Conservation (phyloP, 2,797 vertebrate genomes). For the Synanceia verrucosa region DNA sequence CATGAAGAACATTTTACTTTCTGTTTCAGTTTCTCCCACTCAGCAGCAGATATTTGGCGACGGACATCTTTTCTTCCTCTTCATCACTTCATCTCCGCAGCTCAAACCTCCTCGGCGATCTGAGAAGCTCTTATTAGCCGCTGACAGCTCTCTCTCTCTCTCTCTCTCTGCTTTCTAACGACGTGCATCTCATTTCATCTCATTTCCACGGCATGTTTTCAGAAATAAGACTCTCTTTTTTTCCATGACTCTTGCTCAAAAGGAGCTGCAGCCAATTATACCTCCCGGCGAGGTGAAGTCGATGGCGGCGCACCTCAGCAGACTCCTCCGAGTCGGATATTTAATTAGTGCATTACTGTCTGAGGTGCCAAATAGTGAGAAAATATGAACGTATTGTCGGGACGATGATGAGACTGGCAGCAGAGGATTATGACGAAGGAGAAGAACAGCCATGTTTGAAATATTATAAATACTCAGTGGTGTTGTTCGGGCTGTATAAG, state of each 20-base stretch:
- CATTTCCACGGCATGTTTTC: constrained; percentile 24
- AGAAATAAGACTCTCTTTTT: constrained; percentile 24
- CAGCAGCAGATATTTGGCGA: background rate
- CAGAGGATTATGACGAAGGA: background rate
- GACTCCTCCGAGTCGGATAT: background rate
- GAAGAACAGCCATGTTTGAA: background rate
- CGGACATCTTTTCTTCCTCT: background rate
- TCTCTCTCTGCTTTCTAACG: background rate
- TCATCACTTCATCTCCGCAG: constrained; percentile 3
- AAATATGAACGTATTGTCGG: background rate
- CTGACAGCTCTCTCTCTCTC: constrained; percentile 13
- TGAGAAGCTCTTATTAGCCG: constrained; percentile 9
- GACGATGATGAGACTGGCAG: background rate
- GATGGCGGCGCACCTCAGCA: background rate
- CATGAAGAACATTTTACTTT: background rate
- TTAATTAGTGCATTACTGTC: constrained; percentile 19
- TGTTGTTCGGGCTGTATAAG: background rate
- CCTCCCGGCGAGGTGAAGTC: constrained; percentile 34
- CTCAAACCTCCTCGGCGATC: background rate
- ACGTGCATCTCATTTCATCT: background rate
- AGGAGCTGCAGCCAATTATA: constrained; percentile 48
- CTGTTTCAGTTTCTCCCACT: background rate
- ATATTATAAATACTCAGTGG: background rate
- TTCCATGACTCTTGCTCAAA: constrained; percentile 4
- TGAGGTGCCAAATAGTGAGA: background rate